Evolutionary conservation across 2,797 vertebrate genomes (phyloP).

Genomic region (Hoplostethus mediterraneus): DNA sequence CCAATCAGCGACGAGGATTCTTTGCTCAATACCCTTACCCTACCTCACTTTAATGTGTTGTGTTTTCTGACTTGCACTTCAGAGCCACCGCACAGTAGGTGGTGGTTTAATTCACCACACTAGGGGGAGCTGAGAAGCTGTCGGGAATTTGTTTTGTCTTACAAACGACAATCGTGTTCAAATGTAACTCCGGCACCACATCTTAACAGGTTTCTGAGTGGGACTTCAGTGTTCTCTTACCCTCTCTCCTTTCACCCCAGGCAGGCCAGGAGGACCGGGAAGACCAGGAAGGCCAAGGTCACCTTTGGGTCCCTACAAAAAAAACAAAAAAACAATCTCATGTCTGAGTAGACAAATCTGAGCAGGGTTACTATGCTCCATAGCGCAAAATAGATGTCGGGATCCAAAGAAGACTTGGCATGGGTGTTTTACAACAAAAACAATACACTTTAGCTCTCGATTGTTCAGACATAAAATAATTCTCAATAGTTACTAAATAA

Average conservation of each 20-base stretch:
- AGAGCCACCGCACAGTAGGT: background rate
- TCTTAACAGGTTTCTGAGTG: constrained; percentile 15
- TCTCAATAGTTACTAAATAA: background rate
- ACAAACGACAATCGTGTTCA: constrained; percentile 6
- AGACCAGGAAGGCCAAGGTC: constrained; percentile 93
- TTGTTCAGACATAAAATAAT: background rate
- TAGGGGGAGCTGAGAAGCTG: constrained; percentile 58
- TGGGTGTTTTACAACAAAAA: background rate
- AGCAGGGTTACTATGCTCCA: background rate
- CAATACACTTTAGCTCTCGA: background rate
- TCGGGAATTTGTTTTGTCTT: constrained; percentile 4
- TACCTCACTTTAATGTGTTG: too few relatives aligned
- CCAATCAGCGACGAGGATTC: too few relatives aligned
- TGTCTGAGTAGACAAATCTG: constrained; percentile 4
- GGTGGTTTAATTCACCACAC: constrained; percentile 37
- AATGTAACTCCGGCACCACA: background rate
- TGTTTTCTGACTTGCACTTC: too few relatives aligned
- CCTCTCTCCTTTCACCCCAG: constrained; percentile 94
- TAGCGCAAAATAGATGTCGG: too few relatives aligned
- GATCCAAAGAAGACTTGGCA: too few relatives aligned
- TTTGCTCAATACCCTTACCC: too few relatives aligned
- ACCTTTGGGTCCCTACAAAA: constrained; percentile 90
- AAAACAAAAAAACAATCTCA: constrained; percentile 52
- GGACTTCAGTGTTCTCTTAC: constrained; percentile 82
- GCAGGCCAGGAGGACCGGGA: constrained; percentile 92